A percentile compares a stretch with the other conserved stretches of the same genome.
Evolutionary conservation across 2,113 vertebrate genomes (phyloP).

Genomic region (Pleuronectes platessa): DNA sequence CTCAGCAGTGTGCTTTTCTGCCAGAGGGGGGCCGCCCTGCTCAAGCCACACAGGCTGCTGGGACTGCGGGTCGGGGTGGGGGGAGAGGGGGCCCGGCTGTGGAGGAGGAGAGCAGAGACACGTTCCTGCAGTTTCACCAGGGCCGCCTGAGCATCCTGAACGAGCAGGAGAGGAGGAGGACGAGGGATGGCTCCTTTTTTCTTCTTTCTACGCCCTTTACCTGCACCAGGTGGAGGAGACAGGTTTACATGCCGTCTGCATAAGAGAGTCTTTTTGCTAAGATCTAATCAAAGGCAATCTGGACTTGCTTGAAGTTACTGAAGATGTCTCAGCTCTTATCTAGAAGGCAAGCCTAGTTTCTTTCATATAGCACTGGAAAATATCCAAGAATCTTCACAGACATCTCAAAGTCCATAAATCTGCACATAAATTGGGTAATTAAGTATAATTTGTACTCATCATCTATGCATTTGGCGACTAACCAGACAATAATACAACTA

Average conservation of each 20-base stretch:
- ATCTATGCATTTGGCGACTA: not conserved
- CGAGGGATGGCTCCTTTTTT: conserved; percentile 66
- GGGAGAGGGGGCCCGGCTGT: conserved; percentile 72
- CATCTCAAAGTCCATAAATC: not conserved
- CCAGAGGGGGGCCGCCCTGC: conserved; percentile 84
- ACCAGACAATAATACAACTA: too few species aligned
- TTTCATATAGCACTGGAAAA: not conserved
- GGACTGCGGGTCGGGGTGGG: conserved; percentile 82
- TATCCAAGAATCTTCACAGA: not conserved
- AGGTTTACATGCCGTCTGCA: not conserved
- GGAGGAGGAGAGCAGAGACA: conserved; percentile 84
- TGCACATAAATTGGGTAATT: not conserved
- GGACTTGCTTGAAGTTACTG: not conserved
- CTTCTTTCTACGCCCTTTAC: conserved; percentile 81
- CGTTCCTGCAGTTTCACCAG: conserved; percentile 84
- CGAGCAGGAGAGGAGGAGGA: conserved; percentile 83
- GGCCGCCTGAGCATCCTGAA: conserved; percentile 83
- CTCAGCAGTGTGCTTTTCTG: conserved; percentile 84
- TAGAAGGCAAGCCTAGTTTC: not conserved
- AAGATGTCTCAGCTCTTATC: not conserved
- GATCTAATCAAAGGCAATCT: not conserved
- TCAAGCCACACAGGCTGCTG: conserved; percentile 80
- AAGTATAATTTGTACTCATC: not conserved
- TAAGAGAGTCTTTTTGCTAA: not conserved
- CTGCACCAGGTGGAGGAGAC: conserved; percentile 61